These are phyloP conservation scores for Paracentrotus lividus DNA, from an alignment of 53 echinoderm and acorn worm genomes.

Conservation along the genomic window DNA sequence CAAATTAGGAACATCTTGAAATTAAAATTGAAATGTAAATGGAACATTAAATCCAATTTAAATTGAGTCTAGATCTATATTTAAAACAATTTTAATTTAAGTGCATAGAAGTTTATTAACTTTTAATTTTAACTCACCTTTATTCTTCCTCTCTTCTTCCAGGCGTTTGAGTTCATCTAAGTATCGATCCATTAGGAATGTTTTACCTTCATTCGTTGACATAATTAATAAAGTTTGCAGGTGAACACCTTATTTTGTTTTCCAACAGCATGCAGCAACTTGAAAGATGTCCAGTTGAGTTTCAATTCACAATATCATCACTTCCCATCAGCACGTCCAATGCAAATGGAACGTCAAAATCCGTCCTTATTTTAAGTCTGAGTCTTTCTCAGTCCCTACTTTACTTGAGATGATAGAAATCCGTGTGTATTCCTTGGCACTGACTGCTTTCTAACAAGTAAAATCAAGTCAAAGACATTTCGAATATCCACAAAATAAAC, in stretches of 20 bases:
- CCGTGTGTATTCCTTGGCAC: background rate
- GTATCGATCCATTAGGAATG: conserved; percentile 67
- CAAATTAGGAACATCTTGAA: too few species aligned
- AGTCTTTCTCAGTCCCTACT: background rate
- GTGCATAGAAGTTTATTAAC: too few species aligned
- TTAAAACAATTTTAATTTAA: too few species aligned
- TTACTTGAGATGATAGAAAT: background rate
- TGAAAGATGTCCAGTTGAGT: background rate
- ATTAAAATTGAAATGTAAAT: too few species aligned
- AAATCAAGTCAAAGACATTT: background rate
- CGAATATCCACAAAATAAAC: background rate
- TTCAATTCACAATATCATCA: background rate
- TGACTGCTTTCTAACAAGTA: background rate
- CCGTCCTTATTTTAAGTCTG: background rate
- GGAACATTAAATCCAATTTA: too few species aligned
- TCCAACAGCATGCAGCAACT: background rate
- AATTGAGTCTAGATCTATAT: too few species aligned
- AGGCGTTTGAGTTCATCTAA: conserved; percentile 69
- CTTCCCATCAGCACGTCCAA: background rate
- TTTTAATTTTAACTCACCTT: too few species aligned
- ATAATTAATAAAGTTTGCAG: conserved; percentile 5
- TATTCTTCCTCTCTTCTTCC: conserved; percentile 54
- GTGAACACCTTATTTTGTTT: background rate
- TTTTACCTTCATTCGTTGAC: conserved; percentile 53
- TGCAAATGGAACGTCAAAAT: background rate